Percentiles rank a stretch among this genome's conserved stretches.
phyloP scores from a whole-genome alignment of 2,797 vertebrate species.

The Manis crassicaudata region DNA sequence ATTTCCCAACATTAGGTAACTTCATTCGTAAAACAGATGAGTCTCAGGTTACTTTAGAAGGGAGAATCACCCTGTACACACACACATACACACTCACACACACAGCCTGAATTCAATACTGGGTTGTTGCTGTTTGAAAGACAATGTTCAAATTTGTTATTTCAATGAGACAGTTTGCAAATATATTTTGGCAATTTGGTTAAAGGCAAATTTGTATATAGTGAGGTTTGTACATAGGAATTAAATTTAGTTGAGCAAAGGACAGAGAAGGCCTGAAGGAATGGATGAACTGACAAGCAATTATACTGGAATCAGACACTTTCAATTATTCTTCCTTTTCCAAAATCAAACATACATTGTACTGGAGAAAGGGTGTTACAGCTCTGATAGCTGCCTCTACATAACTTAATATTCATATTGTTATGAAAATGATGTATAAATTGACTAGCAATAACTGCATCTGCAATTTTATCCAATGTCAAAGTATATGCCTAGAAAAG shows the following conservation, averaged over 20 bases:
- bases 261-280: slow-evolving; percentile 19
- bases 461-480: neutral
- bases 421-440: slow-evolving; percentile 46
- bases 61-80: neutral
- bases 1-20: slow-evolving; percentile 1
- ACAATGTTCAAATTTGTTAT: slow-evolving; percentile 28
- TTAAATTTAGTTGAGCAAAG: slow-evolving; percentile 55
- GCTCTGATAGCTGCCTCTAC: neutral
- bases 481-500: neutral
- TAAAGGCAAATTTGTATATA: slow-evolving; percentile 5
- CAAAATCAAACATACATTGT: slow-evolving; percentile 44
- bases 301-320: slow-evolving; percentile 37
- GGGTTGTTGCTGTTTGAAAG: neutral
- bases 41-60: neutral
- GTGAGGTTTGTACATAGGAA: slow-evolving; percentile 41
- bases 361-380: neutral
- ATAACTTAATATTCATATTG: slow-evolving; percentile 13
- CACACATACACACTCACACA: neutral
- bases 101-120: neutral
- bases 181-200: slow-evolving; percentile 30
- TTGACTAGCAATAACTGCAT: neutral
- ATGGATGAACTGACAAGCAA: slow-evolving; percentile 50
- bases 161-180: slow-evolving; percentile 45
- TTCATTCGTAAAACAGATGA: slow-evolving; percentile 9
- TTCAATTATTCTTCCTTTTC: slow-evolving; percentile 61